Conservation (phyloP, 2,113 vertebrate species). For the Phrynosoma blainvillii region DNA sequence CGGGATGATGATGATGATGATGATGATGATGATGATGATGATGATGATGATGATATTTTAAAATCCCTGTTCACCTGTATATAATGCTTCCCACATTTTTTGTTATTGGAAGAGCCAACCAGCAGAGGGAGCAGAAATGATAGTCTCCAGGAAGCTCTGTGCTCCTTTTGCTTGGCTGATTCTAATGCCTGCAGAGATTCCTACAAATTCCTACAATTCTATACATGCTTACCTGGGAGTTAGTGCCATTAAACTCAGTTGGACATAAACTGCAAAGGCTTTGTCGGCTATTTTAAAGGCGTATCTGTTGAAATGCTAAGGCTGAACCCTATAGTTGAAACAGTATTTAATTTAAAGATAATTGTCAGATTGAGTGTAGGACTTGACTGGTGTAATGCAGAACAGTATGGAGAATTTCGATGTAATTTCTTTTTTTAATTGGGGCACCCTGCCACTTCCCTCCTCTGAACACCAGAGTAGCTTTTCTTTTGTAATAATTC, state of each 20-base stretch:
- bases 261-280: background rate
- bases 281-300: background rate
- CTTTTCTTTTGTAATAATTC: background rate
- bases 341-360: background rate
- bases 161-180: too few species aligned
- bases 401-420: background rate
- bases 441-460: too few species aligned
- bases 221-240: background rate
- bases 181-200: background rate
- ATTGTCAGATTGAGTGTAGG: background rate
- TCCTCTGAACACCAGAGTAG: background rate
- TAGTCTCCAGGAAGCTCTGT: background rate
- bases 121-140: constrained; percentile 1
- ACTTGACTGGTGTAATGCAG: background rate
- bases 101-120: background rate
- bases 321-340: background rate
- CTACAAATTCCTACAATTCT: background rate
- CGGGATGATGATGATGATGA: too few species aligned
- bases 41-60: background rate
- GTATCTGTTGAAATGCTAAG: background rate
- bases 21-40: too few species aligned
- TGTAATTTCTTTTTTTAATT: background rate
- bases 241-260: background rate
- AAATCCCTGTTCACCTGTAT: background rate
- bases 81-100: background rate